Evolutionary conservation across 1,140 invertebrate species (phyloP).

Genomic region (Drosophila virilis): DNA sequence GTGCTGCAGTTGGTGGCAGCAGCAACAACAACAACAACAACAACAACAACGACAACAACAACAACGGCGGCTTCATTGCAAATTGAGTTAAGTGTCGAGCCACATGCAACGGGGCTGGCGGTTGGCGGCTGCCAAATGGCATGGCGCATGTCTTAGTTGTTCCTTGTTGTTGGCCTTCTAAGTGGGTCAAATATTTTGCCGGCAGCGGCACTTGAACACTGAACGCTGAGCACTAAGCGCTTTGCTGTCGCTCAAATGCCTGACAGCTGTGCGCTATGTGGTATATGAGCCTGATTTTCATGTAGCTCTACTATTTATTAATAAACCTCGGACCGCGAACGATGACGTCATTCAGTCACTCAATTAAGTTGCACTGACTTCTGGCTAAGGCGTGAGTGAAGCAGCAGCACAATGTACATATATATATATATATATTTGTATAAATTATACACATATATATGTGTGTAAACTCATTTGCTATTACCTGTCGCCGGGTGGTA

Average conservation of each 20-base stretch:
- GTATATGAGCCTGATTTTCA: conserved; percentile 1
- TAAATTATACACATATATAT: not conserved
- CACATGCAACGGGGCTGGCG: conserved; percentile 61
- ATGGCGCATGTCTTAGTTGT: conserved; percentile 41
- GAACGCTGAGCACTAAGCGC: conserved; percentile 26
- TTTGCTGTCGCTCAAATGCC: conserved; percentile 50
- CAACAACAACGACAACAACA: conserved; percentile 15
- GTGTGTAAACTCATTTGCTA: conserved; percentile 32
- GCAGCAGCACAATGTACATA: conserved; percentile 29
- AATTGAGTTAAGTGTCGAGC: conserved; percentile 77
- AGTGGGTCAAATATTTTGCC: conserved; percentile 75
- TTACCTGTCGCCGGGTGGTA: conserved; percentile 63
- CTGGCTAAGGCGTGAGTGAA: conserved; percentile 44
- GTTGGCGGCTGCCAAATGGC: conserved; percentile 52
- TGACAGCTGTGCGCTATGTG: conserved; percentile 39
- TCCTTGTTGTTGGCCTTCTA: conserved; percentile 39
- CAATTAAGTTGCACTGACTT: conserved; percentile 61
- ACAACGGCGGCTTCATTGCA: conserved; percentile 58
- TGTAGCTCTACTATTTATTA: conserved; percentile 35
- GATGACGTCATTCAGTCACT: conserved; percentile 60
- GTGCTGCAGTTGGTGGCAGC: conserved; percentile 60
- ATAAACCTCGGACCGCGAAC: conserved; percentile 28
- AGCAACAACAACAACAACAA: conserved; percentile 7
- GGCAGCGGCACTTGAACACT: conserved; percentile 49
- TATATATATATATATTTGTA: not conserved